Conservation (phyloP, 2,113 vertebrate genomes). For the Mus spicilegus region DNA sequence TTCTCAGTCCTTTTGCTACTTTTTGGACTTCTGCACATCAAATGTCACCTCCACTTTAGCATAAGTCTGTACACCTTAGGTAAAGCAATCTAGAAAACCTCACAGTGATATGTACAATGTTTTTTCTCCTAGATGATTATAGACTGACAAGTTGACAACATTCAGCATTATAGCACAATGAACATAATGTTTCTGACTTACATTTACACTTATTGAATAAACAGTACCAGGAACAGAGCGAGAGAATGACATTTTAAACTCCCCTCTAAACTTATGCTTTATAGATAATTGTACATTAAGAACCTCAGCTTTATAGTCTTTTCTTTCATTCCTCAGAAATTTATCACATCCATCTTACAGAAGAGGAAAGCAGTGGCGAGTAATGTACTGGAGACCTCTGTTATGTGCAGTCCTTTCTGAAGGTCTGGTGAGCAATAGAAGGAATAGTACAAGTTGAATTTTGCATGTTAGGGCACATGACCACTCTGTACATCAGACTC, state of each 20-base stretch:
- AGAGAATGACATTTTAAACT: neutral
- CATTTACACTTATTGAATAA: neutral
- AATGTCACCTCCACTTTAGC: neutral
- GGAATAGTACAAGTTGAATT: accelerated
- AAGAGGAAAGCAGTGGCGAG: neutral
- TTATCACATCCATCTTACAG: neutral
- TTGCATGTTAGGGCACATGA: neutral
- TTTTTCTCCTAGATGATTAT: neutral
- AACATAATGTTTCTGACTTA: neutral
- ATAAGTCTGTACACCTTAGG: neutral
- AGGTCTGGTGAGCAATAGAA: accelerated
- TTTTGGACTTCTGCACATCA: neutral
- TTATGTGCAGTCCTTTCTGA: neutral
- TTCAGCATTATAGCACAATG: neutral
- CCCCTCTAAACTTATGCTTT: neutral
- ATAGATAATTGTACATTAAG: neutral
- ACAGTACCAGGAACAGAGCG: neutral
- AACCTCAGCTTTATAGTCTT: neutral
- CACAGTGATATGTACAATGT: neutral
- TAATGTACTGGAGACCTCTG: neutral
- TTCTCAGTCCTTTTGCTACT: neutral
- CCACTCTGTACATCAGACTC: neutral
- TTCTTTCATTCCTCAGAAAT: neutral
- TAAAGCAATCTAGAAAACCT: neutral
- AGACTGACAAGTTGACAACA: neutral